Evolutionary conservation across 2,797 vertebrate species (phyloP).

Genomic region (Cynopterus sphinx): DNA sequence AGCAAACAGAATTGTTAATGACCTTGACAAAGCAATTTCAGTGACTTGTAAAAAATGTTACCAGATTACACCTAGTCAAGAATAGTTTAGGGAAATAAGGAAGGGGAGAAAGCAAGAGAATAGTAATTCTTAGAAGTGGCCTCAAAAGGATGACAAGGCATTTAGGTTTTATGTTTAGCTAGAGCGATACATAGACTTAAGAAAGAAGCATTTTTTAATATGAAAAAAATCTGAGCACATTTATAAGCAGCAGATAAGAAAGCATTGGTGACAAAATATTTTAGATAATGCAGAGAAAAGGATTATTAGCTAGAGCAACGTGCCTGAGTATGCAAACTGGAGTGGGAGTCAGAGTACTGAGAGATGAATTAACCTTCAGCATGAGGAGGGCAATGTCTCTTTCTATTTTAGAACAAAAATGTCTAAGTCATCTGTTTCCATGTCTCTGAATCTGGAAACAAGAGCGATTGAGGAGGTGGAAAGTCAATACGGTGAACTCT

Average conservation of each 20-base stretch:
- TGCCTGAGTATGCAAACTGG: not conserved
- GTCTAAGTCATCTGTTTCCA: constrained; percentile 20
- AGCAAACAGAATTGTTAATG: constrained; percentile 1
- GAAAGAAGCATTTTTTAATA: not conserved
- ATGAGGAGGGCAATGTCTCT: fast-evolving
- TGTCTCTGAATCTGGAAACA: not conserved
- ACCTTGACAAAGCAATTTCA: not conserved
- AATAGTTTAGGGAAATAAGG: not conserved
- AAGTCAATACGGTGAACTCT: not conserved
- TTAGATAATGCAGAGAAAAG: not conserved
- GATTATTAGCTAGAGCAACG: not conserved
- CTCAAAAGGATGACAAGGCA: not conserved
- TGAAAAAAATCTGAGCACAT: not conserved
- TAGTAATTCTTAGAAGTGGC: not conserved
- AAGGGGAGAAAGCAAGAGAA: not conserved
- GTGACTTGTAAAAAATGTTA: not conserved
- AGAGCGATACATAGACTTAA: not conserved
- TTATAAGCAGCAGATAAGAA: not conserved
- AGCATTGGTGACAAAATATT: not conserved
- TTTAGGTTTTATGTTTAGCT: not conserved
- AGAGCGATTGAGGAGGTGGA: constrained; percentile 38
- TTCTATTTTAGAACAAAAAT: not conserved
- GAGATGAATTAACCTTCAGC: not conserved
- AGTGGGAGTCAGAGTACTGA: not conserved
- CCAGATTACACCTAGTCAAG: not conserved